These are phyloP conservation scores for Cynopterus brachyotis DNA, from an alignment of 2,113 vertebrate genomes.

Conservation along the genomic window DNA sequence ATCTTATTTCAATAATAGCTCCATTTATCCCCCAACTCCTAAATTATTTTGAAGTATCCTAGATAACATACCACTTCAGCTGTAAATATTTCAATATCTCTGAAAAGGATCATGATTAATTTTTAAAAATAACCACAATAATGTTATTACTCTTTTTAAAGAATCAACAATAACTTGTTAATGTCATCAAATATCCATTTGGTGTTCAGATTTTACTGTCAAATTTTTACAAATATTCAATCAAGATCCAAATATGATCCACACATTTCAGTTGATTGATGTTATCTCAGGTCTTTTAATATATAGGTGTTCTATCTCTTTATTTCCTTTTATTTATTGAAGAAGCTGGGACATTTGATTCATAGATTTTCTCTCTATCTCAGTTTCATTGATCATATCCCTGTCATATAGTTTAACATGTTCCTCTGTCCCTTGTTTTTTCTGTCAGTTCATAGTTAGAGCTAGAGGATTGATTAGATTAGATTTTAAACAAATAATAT, in stretches of 20 bases:
- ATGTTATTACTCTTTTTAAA: not conserved
- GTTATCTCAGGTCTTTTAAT: not conserved
- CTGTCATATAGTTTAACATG: not conserved
- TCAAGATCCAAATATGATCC: not conserved
- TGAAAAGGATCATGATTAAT: not conserved
- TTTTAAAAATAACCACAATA: not conserved
- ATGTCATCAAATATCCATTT: not conserved
- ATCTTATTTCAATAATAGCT: too few species aligned
- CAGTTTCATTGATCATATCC: not conserved
- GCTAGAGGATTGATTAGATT: not conserved
- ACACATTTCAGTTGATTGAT: not conserved
- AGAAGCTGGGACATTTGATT: not conserved
- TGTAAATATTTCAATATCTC: constrained; percentile 1
- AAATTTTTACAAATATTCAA: not conserved
- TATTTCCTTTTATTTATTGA: constrained; percentile 19
- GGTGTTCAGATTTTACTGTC: not conserved
- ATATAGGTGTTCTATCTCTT: not conserved
- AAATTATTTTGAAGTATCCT: not conserved
- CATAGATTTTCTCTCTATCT: not conserved
- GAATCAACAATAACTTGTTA: not conserved
- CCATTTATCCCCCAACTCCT: too few species aligned
- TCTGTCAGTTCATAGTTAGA: not conserved
- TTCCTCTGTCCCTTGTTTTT: not conserved
- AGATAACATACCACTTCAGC: not conserved
- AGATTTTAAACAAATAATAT: not conserved